phyloP scores from a whole-genome alignment of 2,797 vertebrate genomes.

The Bradypodion ventrale region DNA sequence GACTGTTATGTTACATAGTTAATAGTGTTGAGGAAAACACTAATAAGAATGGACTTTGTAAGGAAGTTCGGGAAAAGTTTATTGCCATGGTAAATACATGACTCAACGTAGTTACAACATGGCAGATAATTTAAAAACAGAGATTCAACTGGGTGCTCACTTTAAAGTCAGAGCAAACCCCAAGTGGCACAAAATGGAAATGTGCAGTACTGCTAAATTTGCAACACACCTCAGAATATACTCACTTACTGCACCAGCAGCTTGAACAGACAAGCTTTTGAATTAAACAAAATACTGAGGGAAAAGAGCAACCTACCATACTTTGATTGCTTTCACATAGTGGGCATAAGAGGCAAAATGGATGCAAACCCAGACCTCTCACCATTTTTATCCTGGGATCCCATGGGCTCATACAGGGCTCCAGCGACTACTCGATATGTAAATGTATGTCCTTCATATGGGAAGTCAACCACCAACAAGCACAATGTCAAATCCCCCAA shows the following conservation, averaged over 20 bases:
- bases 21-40: neutral
- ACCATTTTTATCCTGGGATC: neutral
- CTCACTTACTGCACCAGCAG: neutral
- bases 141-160: neutral
- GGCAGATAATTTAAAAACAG: neutral
- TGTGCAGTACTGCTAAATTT: neutral
- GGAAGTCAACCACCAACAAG: neutral
- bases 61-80: neutral
- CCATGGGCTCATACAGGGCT: neutral
- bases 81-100: neutral
- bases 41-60: slow-evolving; percentile 11
- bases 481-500: neutral
- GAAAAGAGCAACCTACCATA: neutral
- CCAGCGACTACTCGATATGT: no score
- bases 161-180: neutral
- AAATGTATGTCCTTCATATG: neutral
- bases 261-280: neutral
- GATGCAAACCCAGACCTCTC: neutral
- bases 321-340: neutral
- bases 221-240: neutral
- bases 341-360: neutral
- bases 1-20: neutral
- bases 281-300: neutral
- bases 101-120: neutral
- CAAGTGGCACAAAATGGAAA: neutral